Conservation (phyloP, 2,113 vertebrate genomes). For the Sitta europaea region DNA sequence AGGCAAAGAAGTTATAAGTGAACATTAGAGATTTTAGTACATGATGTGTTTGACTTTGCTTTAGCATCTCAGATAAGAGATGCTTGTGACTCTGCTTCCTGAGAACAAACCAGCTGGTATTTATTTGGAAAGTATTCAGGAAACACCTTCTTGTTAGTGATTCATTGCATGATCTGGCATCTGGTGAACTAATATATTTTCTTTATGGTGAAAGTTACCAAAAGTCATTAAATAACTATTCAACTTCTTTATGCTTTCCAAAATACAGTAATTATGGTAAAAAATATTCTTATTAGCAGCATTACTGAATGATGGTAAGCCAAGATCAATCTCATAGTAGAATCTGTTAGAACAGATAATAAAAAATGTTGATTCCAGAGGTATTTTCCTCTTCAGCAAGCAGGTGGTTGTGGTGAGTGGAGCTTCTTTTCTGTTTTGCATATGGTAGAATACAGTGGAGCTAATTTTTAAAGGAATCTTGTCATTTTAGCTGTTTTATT, state of each 20-base stretch:
- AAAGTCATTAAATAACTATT: conserved; percentile 60
- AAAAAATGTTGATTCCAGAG: conserved; percentile 28
- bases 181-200: conserved; percentile 64
- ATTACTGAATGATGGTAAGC: conserved; percentile 52
- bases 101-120: conserved; percentile 70
- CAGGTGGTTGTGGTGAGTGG: neutral
- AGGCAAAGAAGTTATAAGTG: conserved; percentile 11
- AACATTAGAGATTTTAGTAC: conserved; percentile 42
- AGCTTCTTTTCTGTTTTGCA: neutral
- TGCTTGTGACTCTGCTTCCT: conserved; percentile 43
- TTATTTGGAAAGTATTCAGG: conserved; percentile 64
- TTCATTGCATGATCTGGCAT: conserved; percentile 66
- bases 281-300: conserved; percentile 50
- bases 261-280: conserved; percentile 54
- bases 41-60: conserved; percentile 55
- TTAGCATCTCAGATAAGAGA: conserved; percentile 30
- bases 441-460: neutral
- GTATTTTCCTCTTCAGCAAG: conserved; percentile 19
- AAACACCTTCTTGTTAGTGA: conserved; percentile 66
- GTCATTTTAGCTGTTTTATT: neutral
- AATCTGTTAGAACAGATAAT: conserved; percentile 24
- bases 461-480: neutral
- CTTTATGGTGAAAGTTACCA: conserved; percentile 61
- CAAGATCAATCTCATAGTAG: conserved; percentile 10
- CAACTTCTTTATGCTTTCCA: conserved; percentile 18